These are phyloP conservation scores for Acrocyrtus sp. DNA, from an alignment of 2,888 invertebrate species.

Conservation along the genomic window DNA sequence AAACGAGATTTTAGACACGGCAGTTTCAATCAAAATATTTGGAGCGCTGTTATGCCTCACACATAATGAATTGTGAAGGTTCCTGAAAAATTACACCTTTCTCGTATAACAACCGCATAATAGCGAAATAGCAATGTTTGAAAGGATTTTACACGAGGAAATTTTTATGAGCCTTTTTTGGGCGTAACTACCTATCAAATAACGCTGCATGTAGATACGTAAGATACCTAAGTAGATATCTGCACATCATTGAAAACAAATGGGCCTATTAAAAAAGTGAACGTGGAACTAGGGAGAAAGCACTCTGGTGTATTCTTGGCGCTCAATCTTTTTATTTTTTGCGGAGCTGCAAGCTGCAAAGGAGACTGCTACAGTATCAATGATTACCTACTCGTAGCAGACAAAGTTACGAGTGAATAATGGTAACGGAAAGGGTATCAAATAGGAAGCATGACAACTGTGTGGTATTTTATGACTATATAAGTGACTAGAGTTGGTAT, in stretches of 20 bases:
- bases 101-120: neutral
- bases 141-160: neutral
- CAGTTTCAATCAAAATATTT: too few relatives aligned
- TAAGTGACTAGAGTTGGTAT: neutral
- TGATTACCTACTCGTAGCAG: neutral
- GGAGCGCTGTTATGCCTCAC: neutral
- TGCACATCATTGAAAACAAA: neutral
- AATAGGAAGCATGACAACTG: too few relatives aligned
- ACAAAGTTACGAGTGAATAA: too few relatives aligned
- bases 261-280: neutral
- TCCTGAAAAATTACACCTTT: slow-evolving; percentile 21
- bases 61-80: neutral
- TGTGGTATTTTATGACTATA: neutral
- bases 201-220: neutral
- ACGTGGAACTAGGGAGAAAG: neutral
- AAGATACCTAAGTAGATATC: neutral
- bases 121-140: neutral
- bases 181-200: slow-evolving; percentile 35
- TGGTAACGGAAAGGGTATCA: too few relatives aligned
- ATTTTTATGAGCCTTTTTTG: slow-evolving; percentile 31
- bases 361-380: neutral
- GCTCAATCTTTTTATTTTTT: neutral
- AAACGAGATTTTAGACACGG: too few relatives aligned
- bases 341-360: neutral
- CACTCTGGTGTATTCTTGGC: too few relatives aligned